Evolutionary conservation across 23 tunicate genomes (phyloP).

Genomic region (Styela plicata): DNA sequence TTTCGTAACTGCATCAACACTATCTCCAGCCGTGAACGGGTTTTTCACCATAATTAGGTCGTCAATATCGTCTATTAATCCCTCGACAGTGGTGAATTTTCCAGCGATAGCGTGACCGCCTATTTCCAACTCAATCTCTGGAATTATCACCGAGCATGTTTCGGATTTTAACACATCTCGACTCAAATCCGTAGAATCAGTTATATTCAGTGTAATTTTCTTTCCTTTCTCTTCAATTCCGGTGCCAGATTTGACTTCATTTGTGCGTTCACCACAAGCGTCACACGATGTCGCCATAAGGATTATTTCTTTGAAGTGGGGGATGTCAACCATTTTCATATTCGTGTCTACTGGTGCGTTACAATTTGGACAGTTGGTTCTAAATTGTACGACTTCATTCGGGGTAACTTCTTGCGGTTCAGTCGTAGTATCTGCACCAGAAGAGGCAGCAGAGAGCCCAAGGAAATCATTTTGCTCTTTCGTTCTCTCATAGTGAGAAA

Average conservation of each 20-base stretch:
- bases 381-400: constrained; percentile 72
- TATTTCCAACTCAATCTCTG: constrained; percentile 72
- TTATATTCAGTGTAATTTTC: constrained; percentile 59
- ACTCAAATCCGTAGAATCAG: constrained; percentile 38
- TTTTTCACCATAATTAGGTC: constrained; percentile 53
- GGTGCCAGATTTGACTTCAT: constrained; percentile 89
- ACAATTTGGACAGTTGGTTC: constrained; percentile 59
- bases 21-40: constrained; percentile 87
- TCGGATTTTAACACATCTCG: constrained; percentile 89
- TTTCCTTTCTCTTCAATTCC: constrained; percentile 90
- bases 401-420: constrained; percentile 24
- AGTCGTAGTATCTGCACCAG: not conserved
- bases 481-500: constrained; percentile 44
- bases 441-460: constrained; percentile 30
- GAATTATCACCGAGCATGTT: constrained; percentile 69
- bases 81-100: constrained; percentile 97
- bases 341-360: constrained; percentile 49
- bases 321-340: constrained; percentile 92
- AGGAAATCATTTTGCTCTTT: constrained; percentile 65
- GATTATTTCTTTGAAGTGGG: constrained; percentile 88
- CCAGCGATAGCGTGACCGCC: constrained; percentile 77
- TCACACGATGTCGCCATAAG: constrained; percentile 89
- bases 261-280: constrained; percentile 68
- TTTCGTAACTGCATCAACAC: constrained; percentile 18
- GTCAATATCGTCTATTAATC: constrained; percentile 62